phyloP scores from a whole-genome alignment of 30 jellyfish, hydroid and myxozoan genomes.

The Hydractinia symbiolongicarpus region DNA sequence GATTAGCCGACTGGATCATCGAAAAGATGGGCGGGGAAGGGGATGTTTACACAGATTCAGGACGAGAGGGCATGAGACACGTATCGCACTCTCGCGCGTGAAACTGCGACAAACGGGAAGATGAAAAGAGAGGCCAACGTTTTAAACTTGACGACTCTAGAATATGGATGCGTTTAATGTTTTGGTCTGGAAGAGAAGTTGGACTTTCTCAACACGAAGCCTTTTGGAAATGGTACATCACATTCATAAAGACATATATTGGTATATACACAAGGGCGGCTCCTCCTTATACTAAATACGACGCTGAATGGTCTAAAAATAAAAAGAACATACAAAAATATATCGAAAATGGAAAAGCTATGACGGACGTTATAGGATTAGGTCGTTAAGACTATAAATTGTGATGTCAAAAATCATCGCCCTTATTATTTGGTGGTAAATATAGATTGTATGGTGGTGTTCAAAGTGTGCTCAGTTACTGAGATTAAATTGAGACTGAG shows the following conservation, averaged over 20 bases:
- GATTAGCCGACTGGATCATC: slow-evolving; percentile 24
- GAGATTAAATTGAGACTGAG: too few relatives aligned
- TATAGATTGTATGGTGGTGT: too few relatives aligned
- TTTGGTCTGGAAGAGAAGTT: slow-evolving; percentile 28
- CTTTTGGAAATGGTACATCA: slow-evolving; percentile 8
- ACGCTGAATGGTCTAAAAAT: slow-evolving; percentile 18
- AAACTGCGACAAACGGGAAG: slow-evolving; percentile 5
- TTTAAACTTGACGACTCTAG: slow-evolving; percentile 27
- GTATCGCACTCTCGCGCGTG: slow-evolving; percentile 29
- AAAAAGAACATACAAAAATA: neutral
- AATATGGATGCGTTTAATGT: slow-evolving; percentile 33
- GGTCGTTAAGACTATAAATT: neutral
- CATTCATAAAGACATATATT: neutral
- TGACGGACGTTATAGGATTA: slow-evolving; percentile 15
- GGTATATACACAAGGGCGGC: slow-evolving; percentile 16
- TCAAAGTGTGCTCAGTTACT: too few relatives aligned
- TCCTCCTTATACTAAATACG: slow-evolving; percentile 12
- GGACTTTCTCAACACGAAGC: slow-evolving; percentile 14
- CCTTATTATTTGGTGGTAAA: too few relatives aligned
- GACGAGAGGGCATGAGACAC: slow-evolving; percentile 21
- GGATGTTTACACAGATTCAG: slow-evolving; percentile 18
- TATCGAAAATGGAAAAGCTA: neutral
- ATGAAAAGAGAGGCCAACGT: slow-evolving; percentile 15
- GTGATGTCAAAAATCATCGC: too few relatives aligned
- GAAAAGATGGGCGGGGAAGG: slow-evolving; percentile 39